A percentile compares a stretch with the other conserved stretches of the same genome.
Evolutionary conservation across 2,888 invertebrate genomes (phyloP).

Genomic region (Melanostoma scalare): DNA sequence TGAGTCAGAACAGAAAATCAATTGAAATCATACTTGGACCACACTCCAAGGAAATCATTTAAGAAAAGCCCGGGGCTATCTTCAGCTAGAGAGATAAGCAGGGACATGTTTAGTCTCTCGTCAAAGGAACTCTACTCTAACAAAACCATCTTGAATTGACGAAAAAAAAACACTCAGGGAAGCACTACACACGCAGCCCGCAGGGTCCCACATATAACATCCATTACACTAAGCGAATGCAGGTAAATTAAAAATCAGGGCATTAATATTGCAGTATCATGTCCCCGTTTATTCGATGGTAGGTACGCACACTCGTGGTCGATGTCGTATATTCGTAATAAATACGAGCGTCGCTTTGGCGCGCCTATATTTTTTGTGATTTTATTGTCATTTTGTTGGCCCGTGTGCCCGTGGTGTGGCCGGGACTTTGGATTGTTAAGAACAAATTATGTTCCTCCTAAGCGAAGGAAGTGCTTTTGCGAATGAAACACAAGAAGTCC

Average conservation of each 20-base stretch:
- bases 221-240: conserved; percentile 60
- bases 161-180: conserved; percentile 40
- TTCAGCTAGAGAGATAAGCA: background rate
- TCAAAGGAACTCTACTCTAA: background rate
- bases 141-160: conserved; percentile 14
- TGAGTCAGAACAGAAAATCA: conserved; percentile 8
- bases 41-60: conserved; percentile 30
- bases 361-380: conserved; percentile 62
- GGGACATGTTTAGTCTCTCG: background rate
- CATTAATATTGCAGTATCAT: conserved; percentile 65
- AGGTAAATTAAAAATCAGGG: conserved; percentile 70
- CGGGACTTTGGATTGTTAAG: conserved; percentile 58
- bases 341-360: conserved; percentile 33
- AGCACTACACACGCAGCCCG: conserved; percentile 26
- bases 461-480: conserved; percentile 41
- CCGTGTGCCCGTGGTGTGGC: conserved; percentile 25
- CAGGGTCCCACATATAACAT: conserved; percentile 27
- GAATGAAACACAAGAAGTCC: background rate
- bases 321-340: background rate
- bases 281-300: conserved; percentile 6
- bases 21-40: conserved; percentile 25
- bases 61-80: conserved; percentile 48
- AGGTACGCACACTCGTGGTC: conserved; percentile 42
- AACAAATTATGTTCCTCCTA: conserved; percentile 62
- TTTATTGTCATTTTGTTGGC: conserved; percentile 54